These are phyloP conservation scores for Perca fluviatilis DNA, from an alignment of 2,113 vertebrate genomes.

Conservation along the genomic window DNA sequence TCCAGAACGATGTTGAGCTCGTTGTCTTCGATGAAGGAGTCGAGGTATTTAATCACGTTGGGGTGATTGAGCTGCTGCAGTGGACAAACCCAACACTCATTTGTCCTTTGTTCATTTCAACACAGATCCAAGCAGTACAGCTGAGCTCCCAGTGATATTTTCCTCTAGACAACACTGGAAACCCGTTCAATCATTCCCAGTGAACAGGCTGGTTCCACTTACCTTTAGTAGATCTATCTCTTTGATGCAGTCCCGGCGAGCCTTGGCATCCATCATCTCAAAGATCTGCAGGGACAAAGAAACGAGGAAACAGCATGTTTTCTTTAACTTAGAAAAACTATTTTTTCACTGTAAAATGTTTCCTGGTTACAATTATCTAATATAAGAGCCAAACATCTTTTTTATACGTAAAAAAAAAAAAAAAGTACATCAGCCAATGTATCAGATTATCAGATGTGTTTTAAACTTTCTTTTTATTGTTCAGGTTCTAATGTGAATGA, in stretches of 20 bases:
- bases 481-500: too few species aligned
- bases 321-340: not conserved
- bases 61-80: constrained; percentile 95
- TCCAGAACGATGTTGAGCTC: constrained; percentile 97
- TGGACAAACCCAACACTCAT: constrained; percentile 47
- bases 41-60: constrained; percentile 97
- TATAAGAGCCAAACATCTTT: too few species aligned
- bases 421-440: too few species aligned
- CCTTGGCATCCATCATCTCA: constrained; percentile 97
- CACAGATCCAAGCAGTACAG: not conserved
- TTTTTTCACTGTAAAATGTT: too few species aligned
- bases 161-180: not conserved
- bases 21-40: constrained; percentile 96
- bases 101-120: not conserved
- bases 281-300: constrained; percentile 86
- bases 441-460: too few species aligned
- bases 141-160: not conserved
- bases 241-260: constrained; percentile 94
- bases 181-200: not conserved
- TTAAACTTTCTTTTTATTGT: too few species aligned
- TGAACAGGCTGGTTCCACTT: constrained; percentile 35
- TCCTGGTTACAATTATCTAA: not conserved
- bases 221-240: constrained; percentile 97
- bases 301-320: too few species aligned
- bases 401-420: too few species aligned